Evolutionary conservation across 2,113 vertebrate genomes (phyloP), one percentile per base, ranked within the genome.

Genomic region (Sinocyclocheilus rhinocerous): DNA sequence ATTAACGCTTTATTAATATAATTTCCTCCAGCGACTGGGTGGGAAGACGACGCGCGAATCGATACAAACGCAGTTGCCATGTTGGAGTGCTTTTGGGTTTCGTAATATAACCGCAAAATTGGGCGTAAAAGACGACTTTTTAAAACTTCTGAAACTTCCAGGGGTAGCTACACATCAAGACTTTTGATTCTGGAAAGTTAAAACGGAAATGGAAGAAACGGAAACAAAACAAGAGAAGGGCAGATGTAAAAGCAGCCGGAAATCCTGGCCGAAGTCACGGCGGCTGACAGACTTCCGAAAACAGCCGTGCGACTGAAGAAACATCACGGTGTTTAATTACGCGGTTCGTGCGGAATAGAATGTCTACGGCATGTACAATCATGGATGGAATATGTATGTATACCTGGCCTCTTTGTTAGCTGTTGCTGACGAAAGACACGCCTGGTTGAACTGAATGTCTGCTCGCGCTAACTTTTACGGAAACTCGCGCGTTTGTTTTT

Each of bases 121-220:
- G 4, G 6, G 29, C 52, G n/a, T 18, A 52, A 77, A 81, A 69
- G 4, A 26, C 6, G 45, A 81, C 63, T 89, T 89, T 85, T 65
- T 4, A n/a, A 45, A 85, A 89, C 88, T 89, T 89, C 76, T 13
- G 20, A 78, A 86, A 88, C 89, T 90, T 69, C 86, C 90, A 57
- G 84, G 70, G 87, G 72, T 87, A 85, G 84, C 5, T 15, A 69
- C 65, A 87, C 24, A 55, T 83, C n/a, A 94, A 83, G 93, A 94
- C 89, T 95, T 95, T 95, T 94, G 90, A 92, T 91, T 88, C 65
- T 79, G 88, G 85, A 88, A 88, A 90, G 83, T 92, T 92, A 92
- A 95, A 97, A 97, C 97, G 97, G 97, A 99, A 98, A 99, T 98
- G 95, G 96, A 96, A 97, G 95, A 97, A 97, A 97, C 97, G 97